Evolutionary conservation across 2,888 invertebrate species (phyloP).

Genomic region (Himalopsyche japonica): DNA sequence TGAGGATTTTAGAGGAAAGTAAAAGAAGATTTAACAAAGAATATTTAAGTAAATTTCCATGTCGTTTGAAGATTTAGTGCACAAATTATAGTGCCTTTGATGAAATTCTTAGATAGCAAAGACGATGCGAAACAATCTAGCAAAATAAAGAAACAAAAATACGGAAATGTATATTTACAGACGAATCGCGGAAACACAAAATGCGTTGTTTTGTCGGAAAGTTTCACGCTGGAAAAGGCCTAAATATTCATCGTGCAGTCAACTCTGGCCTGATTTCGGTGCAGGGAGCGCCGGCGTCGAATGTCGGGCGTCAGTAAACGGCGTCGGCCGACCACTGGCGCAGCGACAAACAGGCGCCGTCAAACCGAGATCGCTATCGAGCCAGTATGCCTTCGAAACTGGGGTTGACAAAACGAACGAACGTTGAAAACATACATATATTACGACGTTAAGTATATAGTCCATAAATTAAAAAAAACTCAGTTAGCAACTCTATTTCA

Average conservation of each 20-base stretch:
- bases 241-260: constrained; percentile 1
- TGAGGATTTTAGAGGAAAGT: no score
- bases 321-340: not conserved
- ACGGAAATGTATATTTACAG: not conserved
- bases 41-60: no score
- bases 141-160: not conserved
- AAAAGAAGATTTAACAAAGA: no score
- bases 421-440: no score
- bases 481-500: no score
- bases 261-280: not conserved
- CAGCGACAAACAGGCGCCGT: not conserved
- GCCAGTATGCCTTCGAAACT: not conserved
- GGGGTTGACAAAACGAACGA: not conserved
- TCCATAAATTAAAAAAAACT: no score
- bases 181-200: not conserved
- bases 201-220: not conserved
- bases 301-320: not conserved
- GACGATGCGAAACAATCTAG: not conserved
- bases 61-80: no score
- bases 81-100: not conserved
- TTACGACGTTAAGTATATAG: no score
- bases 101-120: not conserved
- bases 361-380: not conserved
- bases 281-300: constrained; percentile 1
- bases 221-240: not conserved